These are phyloP conservation scores for Mustela lutreola DNA, from an alignment of 2,113 vertebrate species.

Conservation along the genomic window DNA sequence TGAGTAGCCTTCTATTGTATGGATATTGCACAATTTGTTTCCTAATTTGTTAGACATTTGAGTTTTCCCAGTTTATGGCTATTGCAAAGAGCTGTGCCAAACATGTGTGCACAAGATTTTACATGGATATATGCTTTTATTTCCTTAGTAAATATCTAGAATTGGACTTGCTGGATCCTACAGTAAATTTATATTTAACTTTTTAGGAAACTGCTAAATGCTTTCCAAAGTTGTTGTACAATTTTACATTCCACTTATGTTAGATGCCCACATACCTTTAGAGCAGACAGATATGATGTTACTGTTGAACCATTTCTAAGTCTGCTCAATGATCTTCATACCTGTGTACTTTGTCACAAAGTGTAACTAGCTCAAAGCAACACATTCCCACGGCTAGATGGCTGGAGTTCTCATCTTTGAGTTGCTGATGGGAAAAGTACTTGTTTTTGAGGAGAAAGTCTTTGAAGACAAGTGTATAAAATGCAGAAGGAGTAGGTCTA, in stretches of 20 bases:
- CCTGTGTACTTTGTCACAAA: not conserved
- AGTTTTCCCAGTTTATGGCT: not conserved
- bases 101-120: not conserved
- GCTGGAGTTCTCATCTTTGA: not conserved
- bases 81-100: not conserved
- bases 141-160: not conserved
- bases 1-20: not conserved
- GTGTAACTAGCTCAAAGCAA: not conserved
- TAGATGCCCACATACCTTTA: not conserved
- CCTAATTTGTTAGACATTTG: not conserved
- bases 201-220: constrained; percentile 10
- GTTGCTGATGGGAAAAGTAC: not conserved
- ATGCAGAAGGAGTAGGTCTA: not conserved
- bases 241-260: not conserved
- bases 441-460: not conserved
- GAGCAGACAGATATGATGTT: not conserved
- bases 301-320: not conserved
- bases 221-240: not conserved
- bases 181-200: constrained; percentile 1
- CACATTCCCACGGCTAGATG: not conserved
- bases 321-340: not conserved
- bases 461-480: constrained; percentile 23
- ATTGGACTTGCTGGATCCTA: not conserved
- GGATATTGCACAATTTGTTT: not conserved
- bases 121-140: not conserved